These are phyloP conservation scores for Andrena flavipes DNA, from an alignment of 2,888 invertebrate species.

Conservation along the genomic window DNA sequence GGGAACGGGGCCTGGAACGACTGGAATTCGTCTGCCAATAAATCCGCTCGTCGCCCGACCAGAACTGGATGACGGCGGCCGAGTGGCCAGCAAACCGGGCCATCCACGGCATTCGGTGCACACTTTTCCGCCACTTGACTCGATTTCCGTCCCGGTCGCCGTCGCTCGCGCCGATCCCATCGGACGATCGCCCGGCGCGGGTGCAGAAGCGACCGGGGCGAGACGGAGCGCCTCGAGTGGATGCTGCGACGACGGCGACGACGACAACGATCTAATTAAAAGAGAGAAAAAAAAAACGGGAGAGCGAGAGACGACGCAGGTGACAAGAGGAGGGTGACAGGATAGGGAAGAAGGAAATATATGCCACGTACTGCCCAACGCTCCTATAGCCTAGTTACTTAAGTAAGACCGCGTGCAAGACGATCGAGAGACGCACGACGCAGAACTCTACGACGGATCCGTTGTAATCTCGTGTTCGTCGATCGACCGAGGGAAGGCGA, in stretches of 20 bases:
- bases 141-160: slow-evolving; percentile 13
- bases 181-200: too few relatives aligned
- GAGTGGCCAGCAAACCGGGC: slow-evolving; percentile 45
- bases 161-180: too few relatives aligned
- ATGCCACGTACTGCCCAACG: slow-evolving; percentile 67
- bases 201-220: not conserved
- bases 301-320: slow-evolving; percentile 11
- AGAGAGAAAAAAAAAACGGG: not conserved
- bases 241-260: not conserved
- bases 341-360: slow-evolving; percentile 27
- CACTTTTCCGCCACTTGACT: slow-evolving; percentile 41
- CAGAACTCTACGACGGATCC: slow-evolving; percentile 34
- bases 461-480: slow-evolving; percentile 57
- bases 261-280: slow-evolving; percentile 30
- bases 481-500: slow-evolving; percentile 29
- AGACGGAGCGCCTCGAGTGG: not conserved
- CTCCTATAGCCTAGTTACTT: slow-evolving; percentile 70
- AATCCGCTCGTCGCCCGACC: slow-evolving; percentile 39
- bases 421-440: slow-evolving; percentile 29
- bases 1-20: slow-evolving; percentile 36
- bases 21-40: slow-evolving; percentile 51
- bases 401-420: slow-evolving; percentile 55
- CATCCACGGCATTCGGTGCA: slow-evolving; percentile 23
- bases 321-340: slow-evolving; percentile 9
- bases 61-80: slow-evolving; percentile 36